phyloP scores from a whole-genome alignment of 2,888 invertebrate genomes.

The Stenichneumon culpator region DNA sequence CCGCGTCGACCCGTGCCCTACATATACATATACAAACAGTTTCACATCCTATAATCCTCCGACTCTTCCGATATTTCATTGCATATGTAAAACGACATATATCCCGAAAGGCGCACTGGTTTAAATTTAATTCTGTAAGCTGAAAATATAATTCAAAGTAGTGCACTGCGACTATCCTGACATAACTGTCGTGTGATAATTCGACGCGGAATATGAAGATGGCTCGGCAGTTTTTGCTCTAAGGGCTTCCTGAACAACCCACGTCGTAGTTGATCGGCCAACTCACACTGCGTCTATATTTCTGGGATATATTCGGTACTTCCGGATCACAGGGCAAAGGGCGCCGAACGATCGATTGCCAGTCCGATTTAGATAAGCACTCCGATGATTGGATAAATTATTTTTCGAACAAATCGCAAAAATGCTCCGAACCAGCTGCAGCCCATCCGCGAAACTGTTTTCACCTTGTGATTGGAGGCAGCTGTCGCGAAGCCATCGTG shows the following conservation, averaged over 20 bases:
- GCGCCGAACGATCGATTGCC: background rate
- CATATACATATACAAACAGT: background rate
- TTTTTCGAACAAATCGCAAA: background rate
- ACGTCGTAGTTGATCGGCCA: too few species aligned
- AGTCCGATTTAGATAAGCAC: background rate
- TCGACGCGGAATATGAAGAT: background rate
- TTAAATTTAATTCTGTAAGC: background rate
- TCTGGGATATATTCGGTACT: background rate
- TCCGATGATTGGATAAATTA: background rate
- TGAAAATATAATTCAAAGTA: background rate
- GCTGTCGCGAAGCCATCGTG: slow-evolving; percentile 74
- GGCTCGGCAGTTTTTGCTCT: background rate
- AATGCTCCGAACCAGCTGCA: slow-evolving; percentile 15
- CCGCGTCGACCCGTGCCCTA: background rate
- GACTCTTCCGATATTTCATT: background rate
- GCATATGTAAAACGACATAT: slow-evolving; percentile 1
- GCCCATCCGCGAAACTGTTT: slow-evolving; percentile 31
- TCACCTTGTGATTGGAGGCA: slow-evolving; percentile 74
- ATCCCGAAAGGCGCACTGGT: background rate
- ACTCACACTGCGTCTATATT: background rate
- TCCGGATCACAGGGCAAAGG: background rate
- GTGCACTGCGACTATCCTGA: background rate
- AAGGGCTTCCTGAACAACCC: too few species aligned
- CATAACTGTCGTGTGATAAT: background rate
- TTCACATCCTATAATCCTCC: background rate